Conservation (phyloP, 2,113 vertebrate genomes). For the Myanophis thanlyinensis region DNA sequence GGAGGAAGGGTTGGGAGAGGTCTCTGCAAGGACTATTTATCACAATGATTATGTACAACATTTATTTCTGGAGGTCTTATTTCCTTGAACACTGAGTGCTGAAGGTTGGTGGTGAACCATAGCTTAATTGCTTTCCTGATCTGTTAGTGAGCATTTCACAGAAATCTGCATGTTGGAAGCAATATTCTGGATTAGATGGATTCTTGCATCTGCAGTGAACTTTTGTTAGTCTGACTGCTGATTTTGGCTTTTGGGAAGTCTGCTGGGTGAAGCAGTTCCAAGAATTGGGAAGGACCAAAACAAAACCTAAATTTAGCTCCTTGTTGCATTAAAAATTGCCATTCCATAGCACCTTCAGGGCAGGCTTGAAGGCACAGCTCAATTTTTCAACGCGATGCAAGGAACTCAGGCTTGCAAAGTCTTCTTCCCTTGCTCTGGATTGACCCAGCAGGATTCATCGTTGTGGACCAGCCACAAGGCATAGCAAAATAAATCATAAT, state of each 20-base stretch:
- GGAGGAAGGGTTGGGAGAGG: background rate
- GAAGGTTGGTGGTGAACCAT: no score
- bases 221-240: background rate
- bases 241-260: background rate
- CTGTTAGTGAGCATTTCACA: background rate
- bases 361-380: background rate
- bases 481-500: background rate
- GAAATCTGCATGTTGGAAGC: background rate
- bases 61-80: background rate
- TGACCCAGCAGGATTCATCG: background rate
- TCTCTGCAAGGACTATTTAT: background rate
- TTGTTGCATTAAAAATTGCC: background rate
- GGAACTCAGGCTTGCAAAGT: background rate
- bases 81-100: background rate
- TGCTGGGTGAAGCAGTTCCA: background rate
- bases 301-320: background rate
- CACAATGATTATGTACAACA: background rate
- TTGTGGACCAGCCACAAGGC: background rate
- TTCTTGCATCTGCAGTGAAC: background rate
- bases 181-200: background rate
- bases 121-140: background rate
- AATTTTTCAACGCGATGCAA: background rate
- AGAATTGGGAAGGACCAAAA: background rate
- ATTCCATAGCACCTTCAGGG: background rate
- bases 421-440: background rate